phyloP scores from a whole-genome alignment of 2,888 invertebrate genomes.

The Lucinisca nassula region DNA sequence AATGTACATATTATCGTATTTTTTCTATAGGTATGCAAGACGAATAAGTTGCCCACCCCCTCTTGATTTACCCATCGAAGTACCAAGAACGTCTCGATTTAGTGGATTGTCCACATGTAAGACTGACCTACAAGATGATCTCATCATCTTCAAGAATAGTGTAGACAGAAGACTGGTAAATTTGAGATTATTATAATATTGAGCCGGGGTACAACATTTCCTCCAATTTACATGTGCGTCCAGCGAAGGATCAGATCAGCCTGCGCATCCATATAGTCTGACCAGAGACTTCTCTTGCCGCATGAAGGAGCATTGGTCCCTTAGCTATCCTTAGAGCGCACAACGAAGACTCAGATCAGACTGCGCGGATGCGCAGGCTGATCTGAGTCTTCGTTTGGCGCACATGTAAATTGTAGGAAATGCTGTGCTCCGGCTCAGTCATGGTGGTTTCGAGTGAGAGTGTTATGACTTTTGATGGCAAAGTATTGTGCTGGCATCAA shows the following conservation, averaged over 20 bases:
- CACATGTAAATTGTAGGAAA: no score
- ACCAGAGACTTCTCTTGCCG: not conserved
- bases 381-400: no score
- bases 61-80: conserved; percentile 62
- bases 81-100: conserved; percentile 48
- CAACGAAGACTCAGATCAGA: no score
- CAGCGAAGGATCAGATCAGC: not conserved
- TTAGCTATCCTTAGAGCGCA: no score
- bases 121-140: conserved; percentile 25
- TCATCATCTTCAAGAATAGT: conserved; percentile 55
- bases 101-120: conserved; percentile 40
- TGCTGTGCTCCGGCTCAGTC: no score
- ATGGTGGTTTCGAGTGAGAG: not conserved
- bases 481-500: no score
- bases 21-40: conserved; percentile 32
- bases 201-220: not conserved
- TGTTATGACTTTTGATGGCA: not conserved
- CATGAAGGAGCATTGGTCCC: no score
- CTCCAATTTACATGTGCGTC: not conserved
- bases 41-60: conserved; percentile 56
- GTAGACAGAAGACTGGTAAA: conserved; percentile 63
- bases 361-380: no score
- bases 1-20: no score
- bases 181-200: not conserved
- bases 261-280: not conserved